Conservation (phyloP, 2,113 vertebrate species). For the Hippocampus zosterae region DNA sequence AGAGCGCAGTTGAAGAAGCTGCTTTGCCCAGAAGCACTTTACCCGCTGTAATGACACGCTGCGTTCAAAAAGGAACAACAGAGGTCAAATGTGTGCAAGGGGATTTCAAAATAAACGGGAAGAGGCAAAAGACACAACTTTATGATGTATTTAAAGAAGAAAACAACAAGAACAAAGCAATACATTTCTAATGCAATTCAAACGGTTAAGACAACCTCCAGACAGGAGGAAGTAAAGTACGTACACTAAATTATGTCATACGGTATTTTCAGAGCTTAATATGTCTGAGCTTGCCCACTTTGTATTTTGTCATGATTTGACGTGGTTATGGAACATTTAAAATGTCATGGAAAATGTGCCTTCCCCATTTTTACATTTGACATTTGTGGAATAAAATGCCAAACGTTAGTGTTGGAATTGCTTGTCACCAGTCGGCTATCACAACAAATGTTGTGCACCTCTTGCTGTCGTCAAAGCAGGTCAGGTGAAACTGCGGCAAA, state of each 20-base stretch:
- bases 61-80: background rate
- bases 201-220: background rate
- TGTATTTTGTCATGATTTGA: background rate
- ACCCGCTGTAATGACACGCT: background rate
- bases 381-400: background rate
- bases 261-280: background rate
- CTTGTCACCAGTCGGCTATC: background rate
- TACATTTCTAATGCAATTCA: background rate
- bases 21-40: slow-evolving; percentile 11
- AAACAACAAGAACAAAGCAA: background rate
- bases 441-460: background rate
- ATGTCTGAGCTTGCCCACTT: background rate
- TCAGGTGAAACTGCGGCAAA: background rate
- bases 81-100: background rate
- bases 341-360: background rate
- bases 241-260: background rate
- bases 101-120: background rate
- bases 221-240: background rate
- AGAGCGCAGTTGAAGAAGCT: background rate
- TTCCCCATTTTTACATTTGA: background rate
- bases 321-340: background rate
- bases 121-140: background rate
- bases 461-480: background rate
- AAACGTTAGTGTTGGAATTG: background rate
- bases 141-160: background rate